Evolutionary conservation across 2,888 invertebrate species (phyloP), one percentile per base, ranked within the genome.

Genomic region (Eurytoma californica): DNA sequence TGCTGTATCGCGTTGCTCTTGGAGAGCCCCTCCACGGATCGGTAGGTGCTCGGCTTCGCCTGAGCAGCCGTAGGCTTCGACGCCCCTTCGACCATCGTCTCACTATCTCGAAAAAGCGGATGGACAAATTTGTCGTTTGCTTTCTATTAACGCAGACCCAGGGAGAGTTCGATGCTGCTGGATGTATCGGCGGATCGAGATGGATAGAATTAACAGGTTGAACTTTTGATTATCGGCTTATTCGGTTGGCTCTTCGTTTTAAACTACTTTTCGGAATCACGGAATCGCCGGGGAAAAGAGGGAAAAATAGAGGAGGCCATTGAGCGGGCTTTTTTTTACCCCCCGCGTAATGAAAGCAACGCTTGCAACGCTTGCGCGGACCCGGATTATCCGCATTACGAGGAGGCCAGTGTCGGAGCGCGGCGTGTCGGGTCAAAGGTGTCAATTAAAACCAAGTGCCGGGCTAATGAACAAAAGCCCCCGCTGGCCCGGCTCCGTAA

Each of bases 381-480:
- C 18, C 65, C 39, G 73, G 78, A 78, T 78, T 68, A 78, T 68
- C 78, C 73, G 78, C 67, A 78, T 73, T 79, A 79, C 47, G 61
- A 28, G 24, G 53, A 24, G 69, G 47, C 63, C 57, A 58, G 60
- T 5, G 67, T 28, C 5, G 3, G 57, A 14, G n/a, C 18, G 81
- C 78, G 70, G 82, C 79, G 61, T 80, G 82, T 83, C 83, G 82
- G 85, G 83, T 84, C 83, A 86, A 83, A 86, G 86, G 86, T 86
- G 87, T 87, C 87, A 87, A 87, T 87, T 87, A 88, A 87, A 87
- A 84, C 82, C 84, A 86, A 86, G 87, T 87, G 85, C 86, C 84
- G 72, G 39, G 75, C 74, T 88, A 87, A 87, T 87, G 87, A 87
- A 86, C 87, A 85, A 87, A 87, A 87, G 87, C 84, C 80, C 79